phyloP scores from a whole-genome alignment of 2,888 invertebrate species.

The Pelosia muscerda region DNA sequence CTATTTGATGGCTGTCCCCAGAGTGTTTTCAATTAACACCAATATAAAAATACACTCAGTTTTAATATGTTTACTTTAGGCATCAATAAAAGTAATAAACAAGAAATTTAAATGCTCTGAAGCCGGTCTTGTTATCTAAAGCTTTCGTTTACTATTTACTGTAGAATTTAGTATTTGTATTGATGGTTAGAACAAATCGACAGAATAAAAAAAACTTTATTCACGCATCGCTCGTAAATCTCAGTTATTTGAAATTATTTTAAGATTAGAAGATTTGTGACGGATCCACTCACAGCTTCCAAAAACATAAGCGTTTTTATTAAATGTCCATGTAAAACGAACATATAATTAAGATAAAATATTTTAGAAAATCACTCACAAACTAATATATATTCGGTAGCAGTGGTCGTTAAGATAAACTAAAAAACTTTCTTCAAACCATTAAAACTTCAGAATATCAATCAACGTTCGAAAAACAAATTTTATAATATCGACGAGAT shows the following conservation, averaged over 20 bases:
- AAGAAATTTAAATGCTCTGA: slow-evolving; percentile 35
- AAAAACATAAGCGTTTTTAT: slow-evolving; percentile 5
- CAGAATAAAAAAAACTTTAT: slow-evolving; percentile 1
- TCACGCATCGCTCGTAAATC: not conserved
- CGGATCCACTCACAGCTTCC: not conserved
- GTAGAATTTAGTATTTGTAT: slow-evolving; percentile 8
- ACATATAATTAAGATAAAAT: slow-evolving; percentile 4
- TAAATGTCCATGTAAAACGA: slow-evolving; percentile 3
- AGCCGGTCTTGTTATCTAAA: slow-evolving; percentile 38
- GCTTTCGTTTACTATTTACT: slow-evolving; percentile 14
- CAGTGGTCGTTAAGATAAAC: slow-evolving; percentile 31
- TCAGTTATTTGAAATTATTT: slow-evolving; percentile 1
- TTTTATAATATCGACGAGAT: slow-evolving; percentile 58
- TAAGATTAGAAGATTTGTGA: not conserved
- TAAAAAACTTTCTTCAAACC: slow-evolving; percentile 34
- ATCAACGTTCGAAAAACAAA: slow-evolving; percentile 49
- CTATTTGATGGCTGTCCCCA: slow-evolving; percentile 25
- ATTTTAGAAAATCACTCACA: slow-evolving; percentile 13
- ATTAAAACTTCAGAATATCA: slow-evolving; percentile 44
- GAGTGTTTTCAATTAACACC: slow-evolving; percentile 51
- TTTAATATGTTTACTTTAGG: slow-evolving; percentile 53
- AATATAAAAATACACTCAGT: slow-evolving; percentile 45
- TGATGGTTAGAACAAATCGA: slow-evolving; percentile 5
- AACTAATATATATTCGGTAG: slow-evolving; percentile 27
- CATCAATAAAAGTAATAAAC: slow-evolving; percentile 50